Base-by-base conservation (phyloP, 2,888 invertebrate species). In the Thereva nobilitata region DNA sequence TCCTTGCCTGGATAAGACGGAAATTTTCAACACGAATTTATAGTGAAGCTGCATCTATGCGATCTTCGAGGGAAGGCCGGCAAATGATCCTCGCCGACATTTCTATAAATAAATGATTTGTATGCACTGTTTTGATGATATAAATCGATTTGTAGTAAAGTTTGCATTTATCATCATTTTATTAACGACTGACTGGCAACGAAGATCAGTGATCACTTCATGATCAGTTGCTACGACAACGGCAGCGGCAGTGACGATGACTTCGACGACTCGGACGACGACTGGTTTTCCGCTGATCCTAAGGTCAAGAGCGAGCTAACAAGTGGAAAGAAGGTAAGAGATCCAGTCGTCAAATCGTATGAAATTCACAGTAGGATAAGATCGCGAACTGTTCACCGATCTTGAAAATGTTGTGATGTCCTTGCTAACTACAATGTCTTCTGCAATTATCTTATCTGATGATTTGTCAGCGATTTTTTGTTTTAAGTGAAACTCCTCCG, bases 331-430 rank as follows among this genome's bases (percentile, higher is more conserved):
- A 49, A 50, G 8, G 49, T 49, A 50, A 50, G 50, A 50, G 49
- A 49, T 61, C 50, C 40, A 61, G 61, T 61, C 61, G 61, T 61
- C 61, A 61, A 61, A 61, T 61, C 50, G 34, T 4, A 50, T 50
- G 50, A 23, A 34, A 3, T 10, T 34, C 41, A 34, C 23, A 34
- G 10, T 40, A 61, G 61, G 61, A 61, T 50, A 61, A 61, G 61
- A 61, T 61, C 61, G 23, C 23, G 61, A 61, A 50, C 50, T 61
- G 61, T 61, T 61, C 61, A 61, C 50, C 50, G 61, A 61, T 61
- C 61, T 61, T 61, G 61, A 61, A 61, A 61, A 61, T 61, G 61
- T 61, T 61, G 50, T 61, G 61, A 61, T 61, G 61, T 61, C 61
- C 61, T 61, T 61, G 61, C 61, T 61, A 50, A 61, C 61, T 40